phyloP scores from a whole-genome alignment of 2,113 vertebrate genomes.

The cattle (Bos taurus) region ARS-UCD2.0 NC_037345.1:43838001-43838500 shows the following conservation, averaged over 20 bases:
- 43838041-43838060: neutral
- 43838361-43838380: constrained; percentile 61
- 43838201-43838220: neutral
- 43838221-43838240: neutral
- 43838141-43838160: neutral
- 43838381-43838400: constrained; percentile 49
- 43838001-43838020: neutral
- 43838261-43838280: neutral
- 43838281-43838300: neutral
- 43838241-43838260: fast-evolving
- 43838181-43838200: neutral
- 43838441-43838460: neutral
- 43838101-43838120: too few species aligned
- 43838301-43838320: neutral
- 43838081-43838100: neutral
- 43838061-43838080: neutral
- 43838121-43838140: neutral
- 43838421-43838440: constrained; percentile 68
- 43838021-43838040: neutral
- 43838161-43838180: neutral
- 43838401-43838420: constrained; percentile 54
- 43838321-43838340: neutral
- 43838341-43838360: constrained; percentile 27
- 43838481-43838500: constrained; percentile 54
- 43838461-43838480: constrained; percentile 33